Evolutionary conservation across 37 sponge, comb jelly and placozoan genomes (phyloP), one percentile per base, ranked within the genome.

Genomic region (Crambe crambe): DNA sequence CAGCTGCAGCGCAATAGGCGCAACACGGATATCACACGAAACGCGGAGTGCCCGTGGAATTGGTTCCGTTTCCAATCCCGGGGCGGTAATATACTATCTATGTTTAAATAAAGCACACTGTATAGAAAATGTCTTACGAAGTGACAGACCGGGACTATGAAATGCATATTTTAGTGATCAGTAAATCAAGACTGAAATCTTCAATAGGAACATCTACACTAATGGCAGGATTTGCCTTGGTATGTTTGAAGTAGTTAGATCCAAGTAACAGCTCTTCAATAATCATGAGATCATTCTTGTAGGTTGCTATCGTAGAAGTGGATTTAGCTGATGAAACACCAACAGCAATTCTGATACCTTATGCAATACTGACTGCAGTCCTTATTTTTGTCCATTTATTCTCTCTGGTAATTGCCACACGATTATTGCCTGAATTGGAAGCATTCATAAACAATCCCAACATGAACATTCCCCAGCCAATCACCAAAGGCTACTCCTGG

Each of bases 261-360:
- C n/a, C n/a, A n/a, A n/a, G n/a, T n/a, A n/a, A n/a, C n/a, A n/a
- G n/a, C n/a, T n/a, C n/a, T n/a, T n/a, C n/a, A n/a, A n/a, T n/a
- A n/a, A n/a, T n/a, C n/a, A n/a, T n/a, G n/a, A n/a, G n/a, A n/a
- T n/a, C n/a, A n/a, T n/a, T n/a, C n/a, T 0, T 68, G 0, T 34
- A 91, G 91, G 91, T 91, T 43, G 91, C 89, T 18, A 84, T 92
- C 77, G 93, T 88, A 20, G 93, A 92, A 57, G 80, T 79, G 0
- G 93, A 92, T 26, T 30, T 88, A 17, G 47, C 35, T 0, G 37
- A 73, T 0, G 18, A 34, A 5, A 68, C 66, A 4, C 78, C 81
- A 20, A 8, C 70, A 38, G 72, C 59, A 20, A 59, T 92, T 0
- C 69, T 88, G 10, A 87, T 91, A 20, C 83, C 80, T 15, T 91